Base-by-base conservation (phyloP, 1,140 invertebrate species). In the Druon quercuslanigerum region DNA sequence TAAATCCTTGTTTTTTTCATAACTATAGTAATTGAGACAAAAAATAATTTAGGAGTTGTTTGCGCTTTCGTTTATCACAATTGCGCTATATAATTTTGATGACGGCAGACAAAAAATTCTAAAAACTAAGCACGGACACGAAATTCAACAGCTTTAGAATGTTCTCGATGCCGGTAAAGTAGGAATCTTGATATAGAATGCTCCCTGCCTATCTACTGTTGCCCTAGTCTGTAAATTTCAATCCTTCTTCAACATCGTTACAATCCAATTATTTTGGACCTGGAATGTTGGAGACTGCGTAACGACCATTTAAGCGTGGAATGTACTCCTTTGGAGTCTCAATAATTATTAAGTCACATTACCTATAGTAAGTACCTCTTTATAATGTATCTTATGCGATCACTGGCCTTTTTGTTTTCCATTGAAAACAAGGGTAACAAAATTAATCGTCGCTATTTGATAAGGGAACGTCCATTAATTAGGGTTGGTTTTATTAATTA, bases 351-450 rank as follows among this genome's bases (percentile, higher is more conserved):
- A 85, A 85, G 84, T 85, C 84, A 76, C 84, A 83, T 85, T 79
- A 85, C 75, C 81, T 85, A n/a, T n/a, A n/a, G n/a, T n/a, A 85
- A 85, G 84, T 85, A 85, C 84, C 81, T 82, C 79, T 76, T 74
- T 82, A 70, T 80, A 72, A 66, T 81, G 81, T 76, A 72, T 82
- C 66, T 57, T 56, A 71, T 77, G 77, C 79, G 80, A 82, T 85
- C 77, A 83, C 83, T 85, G 83, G 83, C 83, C 84, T 84, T 85
- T 77, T 73, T 70, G 74, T 79, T 85, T 50, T 78, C 25, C 25
- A 73, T 40, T 66, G 75, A 78, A 85, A 83, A 72, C 56, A 73
- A 81, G 79, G 79, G 84, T 81, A 85, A 84, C 78, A 73, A 82
- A 84, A 84, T 74, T 79, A 84, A 74, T 80, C 73, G 17, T 82